Percentiles rank a stretch among this genome's conserved stretches.
phyloP scores from a whole-genome alignment of 2,113 vertebrate genomes.

The Pluvianellus socialis region DNA sequence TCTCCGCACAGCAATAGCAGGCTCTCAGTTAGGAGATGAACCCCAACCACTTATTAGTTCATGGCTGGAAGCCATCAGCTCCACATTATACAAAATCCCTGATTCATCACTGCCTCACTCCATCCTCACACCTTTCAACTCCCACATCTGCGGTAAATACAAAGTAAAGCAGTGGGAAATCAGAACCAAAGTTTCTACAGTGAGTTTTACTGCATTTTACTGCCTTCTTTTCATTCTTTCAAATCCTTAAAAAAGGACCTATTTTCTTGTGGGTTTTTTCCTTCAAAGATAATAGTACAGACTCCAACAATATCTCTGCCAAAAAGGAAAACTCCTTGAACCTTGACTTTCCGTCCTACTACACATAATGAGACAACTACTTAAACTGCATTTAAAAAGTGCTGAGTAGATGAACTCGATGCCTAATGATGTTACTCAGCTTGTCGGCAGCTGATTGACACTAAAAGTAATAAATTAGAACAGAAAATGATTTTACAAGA shows the following conservation, averaged over 20 bases:
- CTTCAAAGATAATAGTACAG: conserved; percentile 41
- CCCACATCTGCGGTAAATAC: neutral
- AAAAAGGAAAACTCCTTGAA: conserved; percentile 72
- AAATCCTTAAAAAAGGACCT: neutral
- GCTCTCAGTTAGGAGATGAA: conserved; percentile 38
- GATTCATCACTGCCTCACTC: conserved; percentile 4
- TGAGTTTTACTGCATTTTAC: conserved; percentile 3
- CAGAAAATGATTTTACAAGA: conserved; percentile 81
- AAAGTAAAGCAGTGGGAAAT: conserved; percentile 46
- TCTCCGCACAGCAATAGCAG: neutral
- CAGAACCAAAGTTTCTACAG: conserved; percentile 11
- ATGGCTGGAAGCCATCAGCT: conserved; percentile 56
- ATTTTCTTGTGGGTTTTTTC: conserved; percentile 20
- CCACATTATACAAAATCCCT: conserved; percentile 35
- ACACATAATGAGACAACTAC: conserved; percentile 85
- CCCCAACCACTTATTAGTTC: conserved; percentile 57
- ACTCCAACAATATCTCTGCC: conserved; percentile 45
- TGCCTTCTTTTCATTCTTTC: neutral
- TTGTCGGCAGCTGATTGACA: conserved; percentile 79
- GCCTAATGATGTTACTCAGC: conserved; percentile 79
- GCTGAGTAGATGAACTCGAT: conserved; percentile 81
- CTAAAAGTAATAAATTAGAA: conserved; percentile 86
- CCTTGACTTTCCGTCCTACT: conserved; percentile 77
- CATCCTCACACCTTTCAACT: conserved; percentile 42
- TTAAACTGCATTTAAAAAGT: conserved; percentile 80